phyloP scores from a whole-genome alignment of 2,888 invertebrate genomes.

The Hemaris fuciformis region DNA sequence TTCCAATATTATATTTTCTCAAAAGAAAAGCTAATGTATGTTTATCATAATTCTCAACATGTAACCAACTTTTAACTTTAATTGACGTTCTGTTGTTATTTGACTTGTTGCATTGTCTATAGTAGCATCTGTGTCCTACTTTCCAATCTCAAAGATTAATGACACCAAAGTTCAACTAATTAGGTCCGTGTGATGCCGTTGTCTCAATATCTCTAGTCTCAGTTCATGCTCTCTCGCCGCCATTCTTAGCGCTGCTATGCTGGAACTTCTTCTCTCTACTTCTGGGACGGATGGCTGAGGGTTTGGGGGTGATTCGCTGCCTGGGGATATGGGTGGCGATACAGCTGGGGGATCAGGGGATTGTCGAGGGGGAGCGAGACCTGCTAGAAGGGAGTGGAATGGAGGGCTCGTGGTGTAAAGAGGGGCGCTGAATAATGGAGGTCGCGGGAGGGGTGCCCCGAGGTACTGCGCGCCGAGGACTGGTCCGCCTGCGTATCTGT shows the following conservation, averaged over 20 bases:
- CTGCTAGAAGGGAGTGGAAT: slow-evolving; percentile 71
- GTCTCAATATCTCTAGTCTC: slow-evolving; percentile 90
- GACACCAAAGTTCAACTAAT: slow-evolving; percentile 84
- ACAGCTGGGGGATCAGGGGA: slow-evolving; percentile 71
- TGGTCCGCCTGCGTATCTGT: slow-evolving; percentile 65
- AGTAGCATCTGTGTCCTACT: background rate
- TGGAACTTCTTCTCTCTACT: slow-evolving; percentile 91
- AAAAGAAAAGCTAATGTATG: too few relatives aligned
- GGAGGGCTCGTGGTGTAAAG: slow-evolving; percentile 83
- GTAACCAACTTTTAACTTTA: background rate
- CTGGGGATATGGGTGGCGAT: slow-evolving; percentile 80
- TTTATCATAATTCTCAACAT: background rate
- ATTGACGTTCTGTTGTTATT: background rate
- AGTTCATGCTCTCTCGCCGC: slow-evolving; percentile 95
- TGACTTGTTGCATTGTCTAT: background rate
- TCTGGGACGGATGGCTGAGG: slow-evolving; percentile 81
- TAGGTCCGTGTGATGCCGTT: slow-evolving; percentile 87
- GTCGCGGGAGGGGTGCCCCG: slow-evolving; percentile 69
- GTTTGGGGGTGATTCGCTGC: slow-evolving; percentile 74
- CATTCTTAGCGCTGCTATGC: slow-evolving; percentile 92
- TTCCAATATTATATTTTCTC: too few relatives aligned
- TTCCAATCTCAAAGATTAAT: background rate
- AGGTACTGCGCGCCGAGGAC: slow-evolving; percentile 76
- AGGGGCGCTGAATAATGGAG: slow-evolving; percentile 83
- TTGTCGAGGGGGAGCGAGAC: slow-evolving; percentile 73